These are phyloP conservation scores for Notarius quadriscutis DNA, from an alignment of 2,113 vertebrate species.

Conservation along the genomic window DNA sequence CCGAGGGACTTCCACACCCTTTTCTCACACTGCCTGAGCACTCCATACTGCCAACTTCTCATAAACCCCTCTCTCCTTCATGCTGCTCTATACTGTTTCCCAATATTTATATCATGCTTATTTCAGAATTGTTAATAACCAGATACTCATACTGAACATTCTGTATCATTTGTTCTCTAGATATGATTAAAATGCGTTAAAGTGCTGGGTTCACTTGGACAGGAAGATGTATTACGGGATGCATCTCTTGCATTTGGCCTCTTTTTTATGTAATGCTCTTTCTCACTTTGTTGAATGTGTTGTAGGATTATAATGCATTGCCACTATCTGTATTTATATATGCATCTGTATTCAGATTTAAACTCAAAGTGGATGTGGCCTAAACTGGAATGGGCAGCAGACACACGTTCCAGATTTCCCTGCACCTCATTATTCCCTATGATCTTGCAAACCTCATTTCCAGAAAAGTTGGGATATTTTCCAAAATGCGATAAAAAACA, in stretches of 20 bases:
- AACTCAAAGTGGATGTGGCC: not conserved
- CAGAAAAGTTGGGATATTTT: too few species aligned
- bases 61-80: not conserved
- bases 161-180: not conserved
- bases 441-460: too few species aligned
- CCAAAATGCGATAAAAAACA: too few species aligned
- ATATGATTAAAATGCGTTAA: not conserved
- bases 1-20: slow-evolving; percentile 17
- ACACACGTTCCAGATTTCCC: not conserved
- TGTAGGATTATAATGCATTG: not conserved
- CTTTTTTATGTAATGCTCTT: not conserved
- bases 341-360: not conserved
- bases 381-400: not conserved
- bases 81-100: not conserved
- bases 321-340: not conserved
- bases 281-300: not conserved
- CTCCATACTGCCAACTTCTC: not conserved
- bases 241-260: not conserved
- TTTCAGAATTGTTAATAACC: not conserved
- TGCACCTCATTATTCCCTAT: not conserved
- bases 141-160: not conserved
- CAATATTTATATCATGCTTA: not conserved
- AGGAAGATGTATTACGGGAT: not conserved
- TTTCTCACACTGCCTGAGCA: slow-evolving; percentile 11
- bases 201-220: not conserved